Conservation (phyloP, 2,888 invertebrate species). For the Chromoteleia sp. region DNA sequence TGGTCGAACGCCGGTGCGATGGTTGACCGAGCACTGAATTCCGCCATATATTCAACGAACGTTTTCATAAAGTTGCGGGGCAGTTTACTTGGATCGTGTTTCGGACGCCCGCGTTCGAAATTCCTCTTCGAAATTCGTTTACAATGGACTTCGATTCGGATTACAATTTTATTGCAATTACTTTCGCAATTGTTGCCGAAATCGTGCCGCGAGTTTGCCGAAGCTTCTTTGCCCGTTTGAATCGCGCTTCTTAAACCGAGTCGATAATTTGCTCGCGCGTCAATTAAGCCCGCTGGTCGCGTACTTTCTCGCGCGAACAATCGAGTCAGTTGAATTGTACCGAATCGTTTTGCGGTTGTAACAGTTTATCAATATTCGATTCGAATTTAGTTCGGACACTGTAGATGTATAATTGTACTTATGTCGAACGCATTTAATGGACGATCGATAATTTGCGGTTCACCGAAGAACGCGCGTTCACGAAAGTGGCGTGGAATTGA, state of each 20-base stretch:
- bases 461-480: slow-evolving; percentile 48
- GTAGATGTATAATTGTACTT: slow-evolving; percentile 37
- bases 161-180: background rate
- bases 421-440: slow-evolving; percentile 44
- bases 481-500: slow-evolving; percentile 40
- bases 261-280: background rate
- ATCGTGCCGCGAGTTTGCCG: too few species aligned
- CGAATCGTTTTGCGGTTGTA: slow-evolving; percentile 10
- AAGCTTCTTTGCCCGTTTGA: too few species aligned
- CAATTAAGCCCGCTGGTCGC: background rate
- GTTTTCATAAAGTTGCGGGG: slow-evolving; percentile 29
- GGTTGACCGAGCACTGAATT: slow-evolving; percentile 31
- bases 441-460: slow-evolving; percentile 61
- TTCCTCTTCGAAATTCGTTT: background rate
- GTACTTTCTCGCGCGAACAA: background rate
- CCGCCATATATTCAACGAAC: slow-evolving; percentile 11
- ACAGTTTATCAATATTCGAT: slow-evolving; percentile 51
- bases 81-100: slow-evolving; percentile 12
- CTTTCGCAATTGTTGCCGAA: too few species aligned
- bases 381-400: slow-evolving; percentile 22
- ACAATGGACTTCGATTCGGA: background rate
- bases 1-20: slow-evolving; percentile 30
- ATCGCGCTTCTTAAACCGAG: too few species aligned
- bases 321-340: background rate
- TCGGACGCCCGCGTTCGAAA: background rate